phyloP scores from a whole-genome alignment of 2,113 vertebrate species.

The Apistogramma diplotaenia region DNA sequence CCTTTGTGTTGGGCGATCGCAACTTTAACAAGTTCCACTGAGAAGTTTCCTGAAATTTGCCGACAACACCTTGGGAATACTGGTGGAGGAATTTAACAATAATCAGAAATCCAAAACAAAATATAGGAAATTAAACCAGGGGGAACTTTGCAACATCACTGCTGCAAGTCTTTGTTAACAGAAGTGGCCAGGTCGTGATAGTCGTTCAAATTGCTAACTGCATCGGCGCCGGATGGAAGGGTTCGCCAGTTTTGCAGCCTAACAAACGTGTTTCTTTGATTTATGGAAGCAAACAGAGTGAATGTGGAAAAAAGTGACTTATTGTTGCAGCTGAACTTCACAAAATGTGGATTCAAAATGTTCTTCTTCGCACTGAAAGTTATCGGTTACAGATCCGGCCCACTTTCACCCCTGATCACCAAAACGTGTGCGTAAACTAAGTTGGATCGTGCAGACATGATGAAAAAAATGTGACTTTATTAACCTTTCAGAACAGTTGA shows the following conservation, averaged over 20 bases:
- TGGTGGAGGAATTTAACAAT: background rate
- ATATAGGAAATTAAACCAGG: background rate
- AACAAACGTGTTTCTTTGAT: background rate
- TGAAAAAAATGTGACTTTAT: background rate
- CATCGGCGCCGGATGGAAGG: background rate
- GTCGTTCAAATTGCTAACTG: background rate
- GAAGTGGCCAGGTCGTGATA: background rate
- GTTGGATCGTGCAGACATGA: no score
- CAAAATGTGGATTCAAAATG: background rate
- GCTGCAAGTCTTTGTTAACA: background rate
- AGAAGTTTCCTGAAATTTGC: no score
- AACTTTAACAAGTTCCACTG: no score
- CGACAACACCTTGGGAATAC: no score
- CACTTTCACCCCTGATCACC: background rate
- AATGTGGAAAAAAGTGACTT: background rate
- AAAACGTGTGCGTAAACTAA: background rate
- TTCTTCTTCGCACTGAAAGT: background rate
- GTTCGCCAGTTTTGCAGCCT: background rate
- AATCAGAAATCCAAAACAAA: background rate
- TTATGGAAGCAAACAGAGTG: background rate
- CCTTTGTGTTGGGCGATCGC: background rate
- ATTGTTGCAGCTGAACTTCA: background rate
- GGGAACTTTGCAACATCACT: background rate
- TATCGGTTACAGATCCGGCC: background rate
- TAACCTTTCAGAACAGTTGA: background rate